Evolutionary conservation across 2,113 vertebrate genomes (phyloP).

Genomic region (Notiomystis cincta): DNA sequence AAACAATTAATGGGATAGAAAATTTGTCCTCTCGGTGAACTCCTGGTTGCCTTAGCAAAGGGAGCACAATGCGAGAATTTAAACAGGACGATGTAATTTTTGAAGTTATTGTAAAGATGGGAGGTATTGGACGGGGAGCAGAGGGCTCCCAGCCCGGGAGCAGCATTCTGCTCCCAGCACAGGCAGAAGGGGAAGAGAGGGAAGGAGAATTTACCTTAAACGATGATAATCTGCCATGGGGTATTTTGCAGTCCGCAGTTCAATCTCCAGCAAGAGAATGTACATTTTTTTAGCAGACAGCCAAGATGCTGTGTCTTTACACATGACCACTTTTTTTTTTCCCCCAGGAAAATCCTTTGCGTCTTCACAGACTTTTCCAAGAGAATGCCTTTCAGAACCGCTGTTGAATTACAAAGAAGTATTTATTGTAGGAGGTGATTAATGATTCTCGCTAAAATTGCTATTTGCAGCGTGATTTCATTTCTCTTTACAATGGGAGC

Average conservation of each 20-base stretch:
- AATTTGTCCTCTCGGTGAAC: conserved; percentile 92
- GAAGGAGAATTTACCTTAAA: conserved; percentile 73
- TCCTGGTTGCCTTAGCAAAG: conserved; percentile 84
- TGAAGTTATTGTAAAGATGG: conserved; percentile 56
- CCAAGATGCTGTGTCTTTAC: conserved; percentile 70
- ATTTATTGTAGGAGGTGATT: conserved; percentile 85
- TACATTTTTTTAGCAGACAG: conserved; percentile 70
- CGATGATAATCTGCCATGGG: conserved; percentile 69
- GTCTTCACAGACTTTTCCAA: conserved; percentile 79
- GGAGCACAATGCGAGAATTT: conserved; percentile 76
- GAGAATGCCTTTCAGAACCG: conserved; percentile 81
- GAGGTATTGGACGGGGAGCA: background rate
- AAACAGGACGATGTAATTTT: conserved; percentile 69
- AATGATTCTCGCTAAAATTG: conserved; percentile 82
- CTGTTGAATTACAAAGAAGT: conserved; percentile 87
- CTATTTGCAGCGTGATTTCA: conserved; percentile 81
- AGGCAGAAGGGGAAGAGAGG: background rate
- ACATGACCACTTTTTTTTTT: conserved; percentile 73
- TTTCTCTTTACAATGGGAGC: conserved; percentile 73
- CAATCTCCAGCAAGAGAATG: conserved; percentile 62
- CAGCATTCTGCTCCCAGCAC: background rate
- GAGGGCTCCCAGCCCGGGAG: background rate
- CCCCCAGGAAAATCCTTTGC: conserved; percentile 73
- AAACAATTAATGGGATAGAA: conserved; percentile 92
- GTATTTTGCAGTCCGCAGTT: conserved; percentile 60